Evolutionary conservation across 2,797 vertebrate species (phyloP).

Genomic region (Leuciscus waleckii): DNA sequence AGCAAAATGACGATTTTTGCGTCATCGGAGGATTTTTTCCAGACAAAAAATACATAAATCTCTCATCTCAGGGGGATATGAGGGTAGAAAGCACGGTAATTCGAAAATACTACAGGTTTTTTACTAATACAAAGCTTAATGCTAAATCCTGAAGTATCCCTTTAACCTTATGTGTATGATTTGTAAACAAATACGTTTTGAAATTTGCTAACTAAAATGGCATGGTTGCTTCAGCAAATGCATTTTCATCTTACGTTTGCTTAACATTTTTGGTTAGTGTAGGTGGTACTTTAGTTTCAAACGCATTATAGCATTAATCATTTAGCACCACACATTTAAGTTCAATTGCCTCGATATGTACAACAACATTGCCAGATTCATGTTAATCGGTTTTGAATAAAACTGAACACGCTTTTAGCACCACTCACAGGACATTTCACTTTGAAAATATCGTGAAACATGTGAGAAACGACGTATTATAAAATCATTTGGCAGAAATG

Average conservation of each 20-base stretch:
- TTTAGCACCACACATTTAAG: not conserved
- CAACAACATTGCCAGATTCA: not conserved
- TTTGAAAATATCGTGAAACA: not conserved
- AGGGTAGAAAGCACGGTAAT: too few relatives aligned
- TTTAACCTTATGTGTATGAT: too few relatives aligned
- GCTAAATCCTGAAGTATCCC: too few relatives aligned
- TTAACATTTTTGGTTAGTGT: not conserved
- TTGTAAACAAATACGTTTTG: not conserved
- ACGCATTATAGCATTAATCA: too few relatives aligned
- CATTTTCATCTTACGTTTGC: not conserved
- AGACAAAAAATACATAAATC: too few relatives aligned
- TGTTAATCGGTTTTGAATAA: not conserved
- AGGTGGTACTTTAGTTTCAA: too few relatives aligned
- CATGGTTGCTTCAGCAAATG: not conserved
- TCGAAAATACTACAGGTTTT: too few relatives aligned
- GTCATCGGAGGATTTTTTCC: too few relatives aligned
- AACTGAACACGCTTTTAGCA: not conserved
- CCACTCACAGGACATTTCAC: not conserved
- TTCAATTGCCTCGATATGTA: not conserved
- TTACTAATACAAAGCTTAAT: too few relatives aligned
- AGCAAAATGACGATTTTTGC: too few relatives aligned
- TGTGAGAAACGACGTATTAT: not conserved
- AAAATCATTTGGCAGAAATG: not conserved
- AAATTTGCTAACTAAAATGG: not conserved
- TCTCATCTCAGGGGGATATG: too few relatives aligned